Conservation (phyloP, 2,113 vertebrate species). For the Baryphthengus martii region DNA sequence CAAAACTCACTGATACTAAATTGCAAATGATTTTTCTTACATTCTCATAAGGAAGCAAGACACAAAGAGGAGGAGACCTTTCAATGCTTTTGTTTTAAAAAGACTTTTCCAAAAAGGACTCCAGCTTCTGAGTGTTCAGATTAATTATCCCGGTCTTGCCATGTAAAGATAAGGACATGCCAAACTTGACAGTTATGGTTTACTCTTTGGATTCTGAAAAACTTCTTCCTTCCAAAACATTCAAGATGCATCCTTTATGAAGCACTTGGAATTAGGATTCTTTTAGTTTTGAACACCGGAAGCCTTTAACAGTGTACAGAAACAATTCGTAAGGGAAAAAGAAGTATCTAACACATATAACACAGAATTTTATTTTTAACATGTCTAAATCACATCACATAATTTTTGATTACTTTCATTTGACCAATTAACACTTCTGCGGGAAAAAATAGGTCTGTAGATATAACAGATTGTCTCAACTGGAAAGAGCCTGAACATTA, state of each 20-base stretch:
- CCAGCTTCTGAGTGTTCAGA: neutral
- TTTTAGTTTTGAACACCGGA: neutral
- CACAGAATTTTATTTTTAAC: neutral
- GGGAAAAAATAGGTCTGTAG: neutral
- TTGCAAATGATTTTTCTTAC: neutral
- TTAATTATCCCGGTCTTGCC: neutral
- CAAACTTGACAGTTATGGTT: accelerated
- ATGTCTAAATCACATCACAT: neutral
- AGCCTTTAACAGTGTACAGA: neutral
- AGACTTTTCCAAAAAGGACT: neutral
- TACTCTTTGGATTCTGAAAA: neutral
- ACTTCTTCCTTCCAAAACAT: neutral
- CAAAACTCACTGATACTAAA: neutral
- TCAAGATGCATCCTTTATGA: neutral
- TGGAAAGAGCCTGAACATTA: neutral
- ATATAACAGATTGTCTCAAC: neutral
- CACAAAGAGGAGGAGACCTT: neutral
- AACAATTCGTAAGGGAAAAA: neutral
- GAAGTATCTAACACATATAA: neutral
- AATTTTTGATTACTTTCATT: neutral
- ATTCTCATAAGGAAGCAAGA: neutral
- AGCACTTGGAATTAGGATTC: neutral
- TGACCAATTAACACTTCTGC: neutral
- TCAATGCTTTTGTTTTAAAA: neutral
- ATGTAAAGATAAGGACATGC: neutral